These are phyloP conservation scores for Phaonia tiefii DNA, from an alignment of 2,888 invertebrate species.

Conservation along the genomic window DNA sequence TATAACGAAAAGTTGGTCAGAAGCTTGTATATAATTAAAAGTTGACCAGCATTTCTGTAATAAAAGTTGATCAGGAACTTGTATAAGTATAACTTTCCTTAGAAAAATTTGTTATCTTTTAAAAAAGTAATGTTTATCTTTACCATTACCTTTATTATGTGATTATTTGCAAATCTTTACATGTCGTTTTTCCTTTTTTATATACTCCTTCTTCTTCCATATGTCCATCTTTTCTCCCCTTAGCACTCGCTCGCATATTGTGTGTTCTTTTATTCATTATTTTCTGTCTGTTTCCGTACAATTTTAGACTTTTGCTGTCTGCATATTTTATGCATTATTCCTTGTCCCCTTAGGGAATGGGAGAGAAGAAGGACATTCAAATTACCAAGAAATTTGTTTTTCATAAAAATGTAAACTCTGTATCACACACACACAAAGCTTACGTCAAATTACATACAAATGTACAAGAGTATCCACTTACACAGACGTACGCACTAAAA, in stretches of 20 bases:
- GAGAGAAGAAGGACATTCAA: background rate
- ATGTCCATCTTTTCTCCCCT: no score
- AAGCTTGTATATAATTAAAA: no score
- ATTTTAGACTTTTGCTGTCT: conserved; percentile 5
- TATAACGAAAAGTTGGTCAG: no score
- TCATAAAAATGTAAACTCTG: conserved; percentile 31
- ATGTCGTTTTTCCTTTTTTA: no score
- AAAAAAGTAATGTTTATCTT: no score
- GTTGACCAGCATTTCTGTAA: no score
- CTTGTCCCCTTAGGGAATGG: background rate
- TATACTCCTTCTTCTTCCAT: no score
- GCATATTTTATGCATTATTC: conserved; percentile 26
- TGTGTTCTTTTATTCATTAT: background rate
- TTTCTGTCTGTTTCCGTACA: background rate
- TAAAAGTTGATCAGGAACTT: no score
- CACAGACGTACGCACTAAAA: background rate
- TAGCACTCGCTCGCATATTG: background rate
- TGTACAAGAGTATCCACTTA: background rate
- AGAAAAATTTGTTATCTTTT: no score
- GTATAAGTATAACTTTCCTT: no score
- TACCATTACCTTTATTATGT: no score
- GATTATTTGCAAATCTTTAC: no score
- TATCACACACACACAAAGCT: conserved; percentile 9
- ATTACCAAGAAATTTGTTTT: conserved; percentile 38
- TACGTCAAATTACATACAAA: background rate